A percentile compares a stretch with the other conserved stretches of the same genome.
Conservation (phyloP, 2,888 invertebrate genomes). For the Reticulitermes lucifugus region DNA sequence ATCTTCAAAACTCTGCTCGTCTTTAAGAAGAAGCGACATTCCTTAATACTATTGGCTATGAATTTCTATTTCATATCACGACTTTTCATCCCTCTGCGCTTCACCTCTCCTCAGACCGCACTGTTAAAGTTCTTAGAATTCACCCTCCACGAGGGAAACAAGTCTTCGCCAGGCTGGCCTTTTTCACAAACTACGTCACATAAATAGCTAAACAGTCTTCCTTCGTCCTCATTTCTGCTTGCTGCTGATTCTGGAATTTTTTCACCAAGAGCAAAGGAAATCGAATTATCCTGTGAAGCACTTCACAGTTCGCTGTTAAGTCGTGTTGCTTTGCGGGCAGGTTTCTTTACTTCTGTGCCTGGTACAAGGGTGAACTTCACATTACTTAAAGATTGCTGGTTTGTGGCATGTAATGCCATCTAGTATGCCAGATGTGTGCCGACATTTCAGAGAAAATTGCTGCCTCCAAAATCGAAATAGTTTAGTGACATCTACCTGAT, state of each 20-base stretch:
- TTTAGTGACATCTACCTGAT: too few relatives aligned
- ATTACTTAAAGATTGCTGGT: too few relatives aligned
- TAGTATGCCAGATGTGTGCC: too few relatives aligned
- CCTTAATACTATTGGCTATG: neutral
- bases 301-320: neutral
- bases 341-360: too few relatives aligned
- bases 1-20: neutral
- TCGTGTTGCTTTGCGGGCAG: neutral
- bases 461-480: too few relatives aligned
- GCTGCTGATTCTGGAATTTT: neutral
- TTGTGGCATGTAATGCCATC: too few relatives aligned
- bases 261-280: neutral
- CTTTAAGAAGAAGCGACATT: neutral
- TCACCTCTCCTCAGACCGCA: neutral
- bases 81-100: neutral
- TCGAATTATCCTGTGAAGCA: neutral
- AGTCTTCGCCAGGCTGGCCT: neutral
- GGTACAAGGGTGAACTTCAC: too few relatives aligned
- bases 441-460: too few relatives aligned
- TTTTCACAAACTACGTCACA: neutral
- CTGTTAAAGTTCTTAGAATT: neutral
- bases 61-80: neutral
- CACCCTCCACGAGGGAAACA: neutral
- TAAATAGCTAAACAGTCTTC: neutral
- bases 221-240: neutral